Evolutionary conservation across 2,113 vertebrate species (phyloP).

Genomic region (Myxocyprinus asiaticus): DNA sequence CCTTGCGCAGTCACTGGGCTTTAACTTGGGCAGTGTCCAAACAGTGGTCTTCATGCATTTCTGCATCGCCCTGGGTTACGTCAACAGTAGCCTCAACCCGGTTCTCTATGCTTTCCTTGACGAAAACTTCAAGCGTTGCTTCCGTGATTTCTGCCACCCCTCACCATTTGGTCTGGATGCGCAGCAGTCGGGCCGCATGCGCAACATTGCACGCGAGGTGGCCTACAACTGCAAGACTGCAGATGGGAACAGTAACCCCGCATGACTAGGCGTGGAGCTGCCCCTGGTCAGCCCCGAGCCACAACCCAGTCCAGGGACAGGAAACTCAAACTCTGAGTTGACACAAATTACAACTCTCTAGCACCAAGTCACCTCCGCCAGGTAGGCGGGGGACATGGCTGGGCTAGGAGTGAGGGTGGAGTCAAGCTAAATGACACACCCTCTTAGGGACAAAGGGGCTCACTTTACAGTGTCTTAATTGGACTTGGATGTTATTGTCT

Average conservation of each 20-base stretch:
- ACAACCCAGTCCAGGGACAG: slow-evolving; percentile 80
- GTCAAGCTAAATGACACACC: slow-evolving; percentile 57
- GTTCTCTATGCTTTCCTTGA: slow-evolving; percentile 96
- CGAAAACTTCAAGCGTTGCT: slow-evolving; percentile 98
- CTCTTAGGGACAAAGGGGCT: slow-evolving; percentile 77
- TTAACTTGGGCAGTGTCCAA: slow-evolving; percentile 85
- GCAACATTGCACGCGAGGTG: slow-evolving; percentile 89
- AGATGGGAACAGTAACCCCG: slow-evolving; percentile 87
- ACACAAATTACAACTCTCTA: slow-evolving; percentile 95
- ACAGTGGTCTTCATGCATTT: slow-evolving; percentile 89
- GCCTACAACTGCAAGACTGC: slow-evolving; percentile 89
- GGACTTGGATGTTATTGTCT: slow-evolving; percentile 57
- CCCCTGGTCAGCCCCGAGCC: slow-evolving; percentile 86
- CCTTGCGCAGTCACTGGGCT: slow-evolving; percentile 87
- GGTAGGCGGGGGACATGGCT: not conserved
- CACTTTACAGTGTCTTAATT: slow-evolving; percentile 62
- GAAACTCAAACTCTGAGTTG: slow-evolving; percentile 90
- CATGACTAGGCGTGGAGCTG: slow-evolving; percentile 99
- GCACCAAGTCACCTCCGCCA: slow-evolving; percentile 67
- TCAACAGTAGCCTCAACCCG: slow-evolving; percentile 97
- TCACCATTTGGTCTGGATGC: slow-evolving; percentile 82
- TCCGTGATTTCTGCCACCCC: slow-evolving; percentile 93
- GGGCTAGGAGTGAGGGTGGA: slow-evolving; percentile 43
- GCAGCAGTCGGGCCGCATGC: slow-evolving; percentile 89
- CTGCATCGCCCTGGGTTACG: slow-evolving; percentile 91